phyloP scores from a whole-genome alignment of 1,140 invertebrate genomes.

The Papilio aristodemus region DNA sequence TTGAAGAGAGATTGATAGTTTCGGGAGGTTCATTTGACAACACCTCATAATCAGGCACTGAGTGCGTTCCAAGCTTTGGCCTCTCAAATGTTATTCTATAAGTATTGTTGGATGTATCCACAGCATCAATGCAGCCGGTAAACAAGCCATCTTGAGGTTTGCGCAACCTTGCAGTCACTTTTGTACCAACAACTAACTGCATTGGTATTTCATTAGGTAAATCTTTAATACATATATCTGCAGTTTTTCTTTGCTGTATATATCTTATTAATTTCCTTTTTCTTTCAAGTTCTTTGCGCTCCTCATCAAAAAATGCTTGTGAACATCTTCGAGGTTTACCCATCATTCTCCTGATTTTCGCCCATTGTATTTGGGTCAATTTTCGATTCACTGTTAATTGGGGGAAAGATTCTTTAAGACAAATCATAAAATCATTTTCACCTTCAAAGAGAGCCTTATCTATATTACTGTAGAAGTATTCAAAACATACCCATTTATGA shows the following conservation, averaged over 20 bases:
- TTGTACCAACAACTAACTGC: constrained; percentile 97
- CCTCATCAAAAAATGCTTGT: constrained; percentile 97
- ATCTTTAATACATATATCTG: constrained; percentile 92
- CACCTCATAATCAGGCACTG: constrained; percentile 98
- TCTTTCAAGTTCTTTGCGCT: constrained; percentile 92
- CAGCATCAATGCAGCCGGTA: constrained; percentile 96
- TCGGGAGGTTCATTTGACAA: constrained; percentile 95
- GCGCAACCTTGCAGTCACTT: constrained; percentile 94
- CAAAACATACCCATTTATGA: constrained; percentile 99
- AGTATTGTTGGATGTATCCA: constrained; percentile 98
- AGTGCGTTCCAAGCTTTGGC: constrained; percentile 95
- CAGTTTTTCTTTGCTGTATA: constrained; percentile 95
- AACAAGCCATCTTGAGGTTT: constrained; percentile 98
- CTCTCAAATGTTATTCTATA: constrained; percentile 98
- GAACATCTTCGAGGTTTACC: constrained; percentile 97
- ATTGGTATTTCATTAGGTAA: constrained; percentile 97
- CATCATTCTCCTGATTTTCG: constrained; percentile 96
- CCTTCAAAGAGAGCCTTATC: constrained; percentile 97
- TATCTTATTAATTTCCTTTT: constrained; percentile 96
- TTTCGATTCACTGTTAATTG: constrained; percentile 90
- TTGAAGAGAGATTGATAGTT: constrained; percentile 92
- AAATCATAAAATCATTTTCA: constrained; percentile 98
- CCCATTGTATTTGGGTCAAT: constrained; percentile 96
- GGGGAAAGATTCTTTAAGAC: constrained; percentile 96
- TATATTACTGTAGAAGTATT: constrained; percentile 99